Evolutionary conservation across 2,797 vertebrate species (phyloP).

Genomic region (Smutsia gigantea): DNA sequence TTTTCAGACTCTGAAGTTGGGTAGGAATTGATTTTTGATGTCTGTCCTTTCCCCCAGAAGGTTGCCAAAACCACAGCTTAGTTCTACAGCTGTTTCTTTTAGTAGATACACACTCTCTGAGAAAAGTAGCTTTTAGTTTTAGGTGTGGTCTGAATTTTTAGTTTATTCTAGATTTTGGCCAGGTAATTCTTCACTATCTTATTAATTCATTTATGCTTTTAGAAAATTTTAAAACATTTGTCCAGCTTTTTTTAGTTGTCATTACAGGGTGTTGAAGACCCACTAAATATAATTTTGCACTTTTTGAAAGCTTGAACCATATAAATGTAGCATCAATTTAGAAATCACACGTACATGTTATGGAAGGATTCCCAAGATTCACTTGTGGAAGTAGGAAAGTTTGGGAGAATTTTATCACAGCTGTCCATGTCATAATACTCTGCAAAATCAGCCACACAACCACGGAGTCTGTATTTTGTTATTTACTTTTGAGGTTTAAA

Average conservation of each 20-base stretch:
- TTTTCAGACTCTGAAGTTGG: background rate
- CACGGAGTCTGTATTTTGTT: slow-evolving; percentile 65
- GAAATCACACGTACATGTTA: background rate
- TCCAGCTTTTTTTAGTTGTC: background rate
- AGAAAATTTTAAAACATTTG: background rate
- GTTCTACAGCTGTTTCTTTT: slow-evolving; percentile 14
- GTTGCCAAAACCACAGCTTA: background rate
- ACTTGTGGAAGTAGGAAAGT: slow-evolving; percentile 31
- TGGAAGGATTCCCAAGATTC: slow-evolving; percentile 20
- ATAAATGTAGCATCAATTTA: slow-evolving; percentile 3
- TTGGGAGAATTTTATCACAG: slow-evolving; percentile 38
- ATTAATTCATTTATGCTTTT: background rate
- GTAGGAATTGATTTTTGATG: slow-evolving; percentile 8
- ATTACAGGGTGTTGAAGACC: background rate
- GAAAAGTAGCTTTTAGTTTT: slow-evolving; percentile 33
- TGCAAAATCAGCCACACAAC: slow-evolving; percentile 46
- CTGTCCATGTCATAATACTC: background rate
- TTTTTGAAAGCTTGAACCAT: background rate
- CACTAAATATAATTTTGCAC: background rate
- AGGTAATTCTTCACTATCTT: background rate
- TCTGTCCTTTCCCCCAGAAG: background rate
- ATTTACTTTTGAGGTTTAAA: slow-evolving; percentile 72
- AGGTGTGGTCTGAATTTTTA: background rate
- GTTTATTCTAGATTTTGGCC: slow-evolving; percentile 1
- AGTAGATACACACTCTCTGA: background rate